These are phyloP conservation scores for Acanthopagrus latus DNA, from an alignment of 2,797 vertebrate genomes.

Conservation along the genomic window DNA sequence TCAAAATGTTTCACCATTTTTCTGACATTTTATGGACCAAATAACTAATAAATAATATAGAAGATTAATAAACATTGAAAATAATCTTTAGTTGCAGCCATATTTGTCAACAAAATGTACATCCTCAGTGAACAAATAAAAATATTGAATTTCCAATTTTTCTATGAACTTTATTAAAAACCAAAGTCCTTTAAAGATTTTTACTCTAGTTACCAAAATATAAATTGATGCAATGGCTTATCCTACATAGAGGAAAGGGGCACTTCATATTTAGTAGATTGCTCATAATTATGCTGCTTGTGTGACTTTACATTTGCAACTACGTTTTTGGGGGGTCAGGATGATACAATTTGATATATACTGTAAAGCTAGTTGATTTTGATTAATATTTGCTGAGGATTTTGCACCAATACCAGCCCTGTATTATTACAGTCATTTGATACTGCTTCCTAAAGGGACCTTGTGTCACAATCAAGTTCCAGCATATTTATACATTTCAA, in stretches of 20 bases:
- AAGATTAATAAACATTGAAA: no score
- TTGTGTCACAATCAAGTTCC: background rate
- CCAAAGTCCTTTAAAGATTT: no score
- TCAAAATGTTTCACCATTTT: no score
- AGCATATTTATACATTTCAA: background rate
- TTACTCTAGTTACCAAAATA: no score
- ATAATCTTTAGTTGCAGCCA: no score
- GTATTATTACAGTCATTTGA: background rate
- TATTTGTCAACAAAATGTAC: no score
- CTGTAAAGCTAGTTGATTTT: background rate
- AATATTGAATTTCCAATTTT: no score
- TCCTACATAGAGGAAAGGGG: background rate
- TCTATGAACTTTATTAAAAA: no score
- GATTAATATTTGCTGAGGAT: background rate
- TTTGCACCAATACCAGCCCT: slow-evolving; percentile 2
- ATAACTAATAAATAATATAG: no score
- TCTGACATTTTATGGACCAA: no score
- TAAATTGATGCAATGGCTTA: no score
- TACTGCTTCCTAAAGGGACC: background rate
- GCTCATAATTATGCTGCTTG: background rate
- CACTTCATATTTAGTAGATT: background rate
- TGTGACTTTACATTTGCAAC: background rate
- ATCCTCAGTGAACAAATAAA: no score
- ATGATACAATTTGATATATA: background rate
- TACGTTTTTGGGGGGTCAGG: background rate